phyloP scores from a whole-genome alignment of 2,888 invertebrate species.

The Neocrepidodera transversa region DNA sequence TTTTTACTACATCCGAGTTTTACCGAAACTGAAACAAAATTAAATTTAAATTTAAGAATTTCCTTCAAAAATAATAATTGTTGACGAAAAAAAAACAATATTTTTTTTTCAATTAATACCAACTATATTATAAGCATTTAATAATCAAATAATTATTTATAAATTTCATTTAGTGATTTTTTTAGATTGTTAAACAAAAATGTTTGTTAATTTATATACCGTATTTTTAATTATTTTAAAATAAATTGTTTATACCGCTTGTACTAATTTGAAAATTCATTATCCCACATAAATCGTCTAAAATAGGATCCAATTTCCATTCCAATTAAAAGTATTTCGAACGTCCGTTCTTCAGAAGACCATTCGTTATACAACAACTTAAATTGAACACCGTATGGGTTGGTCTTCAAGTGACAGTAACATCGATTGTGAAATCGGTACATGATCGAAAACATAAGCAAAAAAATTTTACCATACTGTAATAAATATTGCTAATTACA shows the following conservation, averaged over 20 bases:
- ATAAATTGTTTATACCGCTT: background rate
- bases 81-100: no score
- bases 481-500: background rate
- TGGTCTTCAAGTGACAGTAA: conserved; percentile 32
- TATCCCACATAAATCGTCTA: conserved; percentile 31
- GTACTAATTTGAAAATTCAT: conserved; percentile 16
- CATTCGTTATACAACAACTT: conserved; percentile 27
- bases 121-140: no score
- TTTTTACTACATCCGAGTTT: no score
- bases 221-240: no score
- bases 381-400: conserved; percentile 35
- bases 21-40: no score
- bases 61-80: no score
- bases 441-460: conserved; percentile 9
- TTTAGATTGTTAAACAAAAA: no score
- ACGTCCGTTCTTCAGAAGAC: conserved; percentile 15
- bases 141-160: no score
- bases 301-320: conserved; percentile 34
- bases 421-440: conserved; percentile 26
- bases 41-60: no score
- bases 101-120: no score
- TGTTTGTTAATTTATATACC: no score
- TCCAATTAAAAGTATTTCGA: conserved; percentile 36
- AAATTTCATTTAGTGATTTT: no score
- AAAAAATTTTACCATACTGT: background rate